Evolutionary conservation across 2,113 vertebrate species (phyloP).

Genomic region (Aegithalos caudatus): DNA sequence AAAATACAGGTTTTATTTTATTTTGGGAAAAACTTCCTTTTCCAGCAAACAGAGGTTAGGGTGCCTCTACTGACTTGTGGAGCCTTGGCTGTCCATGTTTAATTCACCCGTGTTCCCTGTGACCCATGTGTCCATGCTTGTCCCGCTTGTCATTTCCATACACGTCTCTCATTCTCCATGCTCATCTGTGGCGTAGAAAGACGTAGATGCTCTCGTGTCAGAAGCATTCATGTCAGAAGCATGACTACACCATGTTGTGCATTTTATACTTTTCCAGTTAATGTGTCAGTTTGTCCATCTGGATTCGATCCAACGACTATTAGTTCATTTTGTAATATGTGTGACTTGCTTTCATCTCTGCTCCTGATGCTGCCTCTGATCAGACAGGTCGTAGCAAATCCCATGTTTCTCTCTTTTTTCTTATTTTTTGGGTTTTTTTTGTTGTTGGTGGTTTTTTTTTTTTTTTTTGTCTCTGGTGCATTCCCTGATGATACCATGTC

Average conservation of each 20-base stretch:
- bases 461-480: background rate
- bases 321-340: constrained; percentile 20
- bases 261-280: constrained; percentile 19
- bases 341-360: constrained; percentile 23
- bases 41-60: background rate
- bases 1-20: background rate
- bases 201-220: background rate
- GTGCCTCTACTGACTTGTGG: background rate
- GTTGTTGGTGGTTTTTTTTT: too few relatives aligned
- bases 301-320: constrained; percentile 5
- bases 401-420: background rate
- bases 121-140: background rate
- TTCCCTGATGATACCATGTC: background rate
- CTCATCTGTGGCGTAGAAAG: background rate
- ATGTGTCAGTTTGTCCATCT: constrained; percentile 28
- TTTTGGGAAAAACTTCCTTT: background rate
- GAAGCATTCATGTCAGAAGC: constrained; percentile 13
- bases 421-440: too few relatives aligned
- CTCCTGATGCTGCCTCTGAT: background rate
- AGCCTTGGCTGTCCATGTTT: background rate
- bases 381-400: background rate
- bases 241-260: background rate
- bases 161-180: background rate
- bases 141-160: background rate
- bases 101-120: background rate